phyloP scores from a whole-genome alignment of 2,113 vertebrate species.

The Anolis carolinensis region DNA sequence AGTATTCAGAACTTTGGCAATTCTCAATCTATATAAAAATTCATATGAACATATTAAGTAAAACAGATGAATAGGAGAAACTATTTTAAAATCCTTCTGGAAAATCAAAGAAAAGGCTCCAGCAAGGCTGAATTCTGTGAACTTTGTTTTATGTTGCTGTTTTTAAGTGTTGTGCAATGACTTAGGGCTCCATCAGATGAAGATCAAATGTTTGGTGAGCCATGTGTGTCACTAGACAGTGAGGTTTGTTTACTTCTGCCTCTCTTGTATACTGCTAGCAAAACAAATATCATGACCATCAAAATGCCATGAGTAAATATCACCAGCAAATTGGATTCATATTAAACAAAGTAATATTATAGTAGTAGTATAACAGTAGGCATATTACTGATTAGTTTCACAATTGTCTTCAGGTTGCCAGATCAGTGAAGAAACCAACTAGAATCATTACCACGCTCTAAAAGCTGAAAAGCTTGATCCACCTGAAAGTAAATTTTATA shows the following conservation, averaged over 20 bases:
- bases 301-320: not conserved
- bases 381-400: not conserved
- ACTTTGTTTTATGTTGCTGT: not conserved
- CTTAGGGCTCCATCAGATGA: not conserved
- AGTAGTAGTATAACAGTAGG: not conserved
- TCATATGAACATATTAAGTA: not conserved
- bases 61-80: not conserved
- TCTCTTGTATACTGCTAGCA: not conserved
- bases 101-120: not conserved
- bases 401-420: not conserved
- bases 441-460: not conserved
- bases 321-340: not conserved
- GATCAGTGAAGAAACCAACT: not conserved
- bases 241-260: not conserved
- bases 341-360: not conserved
- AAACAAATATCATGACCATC: not conserved
- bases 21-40: not conserved
- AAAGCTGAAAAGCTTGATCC: not conserved
- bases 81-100: not conserved
- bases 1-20: not conserved
- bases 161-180: not conserved
- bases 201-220: not conserved
- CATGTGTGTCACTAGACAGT: not conserved
- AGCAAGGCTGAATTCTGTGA: not conserved
- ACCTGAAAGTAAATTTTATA: not conserved